A percentile compares a stretch with the other conserved stretches of the same genome.
These are phyloP conservation scores for Himalopsyche anomala DNA, from an alignment of 2,888 invertebrate genomes.

Conservation along the genomic window DNA sequence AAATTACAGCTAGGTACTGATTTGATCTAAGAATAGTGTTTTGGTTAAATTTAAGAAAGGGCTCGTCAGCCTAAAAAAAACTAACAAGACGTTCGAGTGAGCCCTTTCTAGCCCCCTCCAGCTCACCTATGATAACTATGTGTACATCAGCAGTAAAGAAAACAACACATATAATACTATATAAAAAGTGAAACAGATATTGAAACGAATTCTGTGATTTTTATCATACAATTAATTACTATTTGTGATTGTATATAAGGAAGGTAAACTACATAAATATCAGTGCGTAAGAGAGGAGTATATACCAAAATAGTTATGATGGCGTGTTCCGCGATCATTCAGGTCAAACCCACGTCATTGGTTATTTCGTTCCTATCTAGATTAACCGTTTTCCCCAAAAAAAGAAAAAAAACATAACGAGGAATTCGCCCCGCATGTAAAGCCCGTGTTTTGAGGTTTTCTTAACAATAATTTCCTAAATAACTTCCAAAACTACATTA, in stretches of 20 bases:
- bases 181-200: neutral
- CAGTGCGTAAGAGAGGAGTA: conserved; percentile 48
- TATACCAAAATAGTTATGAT: conserved; percentile 52
- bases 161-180: too few relatives aligned
- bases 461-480: conserved; percentile 53
- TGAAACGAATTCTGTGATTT: neutral
- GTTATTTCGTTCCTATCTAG: conserved; percentile 42
- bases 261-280: conserved; percentile 46
- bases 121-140: too few relatives aligned
- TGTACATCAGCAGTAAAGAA: too few relatives aligned
- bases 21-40: too few relatives aligned
- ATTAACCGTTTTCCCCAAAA: conserved; percentile 48
- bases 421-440: conserved; percentile 57
- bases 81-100: too few relatives aligned
- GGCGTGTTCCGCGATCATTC: conserved; percentile 53
- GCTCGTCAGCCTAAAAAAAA: too few relatives aligned
- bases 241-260: too few relatives aligned
- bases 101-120: too few relatives aligned
- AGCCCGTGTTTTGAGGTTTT: conserved; percentile 54
- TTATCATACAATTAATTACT: too few relatives aligned
- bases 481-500: conserved; percentile 50
- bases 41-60: too few relatives aligned
- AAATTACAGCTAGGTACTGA: too few relatives aligned
- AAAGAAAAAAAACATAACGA: conserved; percentile 51
- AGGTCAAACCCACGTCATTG: conserved; percentile 45